Conservation (phyloP, 2,797 vertebrate species). For the Typhlichthys subterraneus region DNA sequence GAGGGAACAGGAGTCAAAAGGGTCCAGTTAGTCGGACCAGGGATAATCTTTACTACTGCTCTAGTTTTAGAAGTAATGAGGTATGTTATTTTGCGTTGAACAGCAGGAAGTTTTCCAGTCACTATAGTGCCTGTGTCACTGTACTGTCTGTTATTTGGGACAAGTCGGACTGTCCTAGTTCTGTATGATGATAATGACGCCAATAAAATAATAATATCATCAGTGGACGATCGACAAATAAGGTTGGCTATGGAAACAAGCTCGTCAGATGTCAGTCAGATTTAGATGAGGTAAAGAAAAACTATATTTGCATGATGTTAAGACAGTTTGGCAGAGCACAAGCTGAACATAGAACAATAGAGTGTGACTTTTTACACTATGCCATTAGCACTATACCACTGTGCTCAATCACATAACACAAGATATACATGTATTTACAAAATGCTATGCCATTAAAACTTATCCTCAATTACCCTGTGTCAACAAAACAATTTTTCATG, state of each 20-base stretch:
- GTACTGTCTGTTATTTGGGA: constrained; percentile 9
- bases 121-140: constrained; percentile 12
- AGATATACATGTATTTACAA: too few species aligned
- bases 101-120: constrained; percentile 11
- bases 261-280: not conserved
- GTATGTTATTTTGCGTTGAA: not conserved
- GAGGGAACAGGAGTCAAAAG: not conserved
- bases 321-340: too few species aligned
- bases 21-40: too few species aligned
- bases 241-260: not conserved
- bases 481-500: too few species aligned
- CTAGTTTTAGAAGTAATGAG: not conserved
- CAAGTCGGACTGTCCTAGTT: not conserved
- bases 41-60: not conserved
- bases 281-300: not conserved
- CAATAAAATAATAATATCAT: not conserved
- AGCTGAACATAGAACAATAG: too few species aligned
- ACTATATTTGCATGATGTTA: not conserved
- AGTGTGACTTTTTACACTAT: too few species aligned
- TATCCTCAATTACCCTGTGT: too few species aligned
- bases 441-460: too few species aligned
- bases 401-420: too few species aligned
- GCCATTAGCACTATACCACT: too few species aligned
- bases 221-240: not conserved
- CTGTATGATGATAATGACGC: constrained; percentile 2